Evolutionary conservation across 2,113 vertebrate genomes (phyloP), one percentile per base, ranked within the genome.

Genomic region (Struthidea cinerea): DNA sequence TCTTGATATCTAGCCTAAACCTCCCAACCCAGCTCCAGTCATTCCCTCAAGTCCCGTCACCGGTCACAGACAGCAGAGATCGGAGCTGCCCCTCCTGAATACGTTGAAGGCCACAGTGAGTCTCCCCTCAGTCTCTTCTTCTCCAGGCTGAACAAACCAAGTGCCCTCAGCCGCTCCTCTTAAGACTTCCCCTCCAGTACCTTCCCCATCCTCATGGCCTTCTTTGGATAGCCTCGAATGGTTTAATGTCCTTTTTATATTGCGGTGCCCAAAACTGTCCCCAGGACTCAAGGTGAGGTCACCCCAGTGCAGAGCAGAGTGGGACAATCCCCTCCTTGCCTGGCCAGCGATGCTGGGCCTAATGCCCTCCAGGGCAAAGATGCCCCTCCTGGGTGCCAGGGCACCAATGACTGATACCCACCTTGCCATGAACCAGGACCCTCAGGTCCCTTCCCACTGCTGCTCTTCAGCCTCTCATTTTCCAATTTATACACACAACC

Each of bases 11-110:
- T 6, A 49, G 28, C n/a, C 35, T 41, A 49, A 60, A n/a, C 11
- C 24, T 49, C 30, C 46, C 1, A 1, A 42, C 65, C 24, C 2
- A 0, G 37, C 37, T 70, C 24, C 65, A 70, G 24, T 5, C 18
- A 13, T 5, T 60, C 16, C 32, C 37, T 24, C 32, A 24, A 23
- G 65, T 52, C 19, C 16, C 28, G 55, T 42, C 46, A 24, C 26
- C 2, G 3, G 20, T 35, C 20, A 42, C 35, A 42, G 32, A 42
- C 37, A 24, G 24, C 26, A 60, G 46, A 42, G 35, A 60, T 19
- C 1, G 0, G 55, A 60, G 26, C 55, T 60, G 55, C 55, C 35
- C 15, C 50, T 67, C 63, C 42, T 21, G 32, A 61, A 8, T 30
- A 20, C 13, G 10, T 1, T 70, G 55, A 83, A 52, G 37, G 42